A percentile compares a stretch with the other conserved stretches of the same genome.
Evolutionary conservation across 2,888 invertebrate species (phyloP).

Genomic region (Yponomeuta malinellus): DNA sequence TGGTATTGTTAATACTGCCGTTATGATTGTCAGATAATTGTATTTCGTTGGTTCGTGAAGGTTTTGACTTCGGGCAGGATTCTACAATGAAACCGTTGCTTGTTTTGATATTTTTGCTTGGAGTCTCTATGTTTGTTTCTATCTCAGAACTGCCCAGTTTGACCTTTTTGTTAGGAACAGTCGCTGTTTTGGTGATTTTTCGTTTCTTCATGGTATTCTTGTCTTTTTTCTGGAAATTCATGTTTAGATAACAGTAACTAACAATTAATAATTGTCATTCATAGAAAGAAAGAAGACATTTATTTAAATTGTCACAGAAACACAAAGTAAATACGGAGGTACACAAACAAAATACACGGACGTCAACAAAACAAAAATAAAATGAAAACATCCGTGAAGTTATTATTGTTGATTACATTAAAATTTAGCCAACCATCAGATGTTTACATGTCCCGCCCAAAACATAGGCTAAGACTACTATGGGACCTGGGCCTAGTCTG

Average conservation of each 20-base stretch:
- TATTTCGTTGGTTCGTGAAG: conserved; percentile 41
- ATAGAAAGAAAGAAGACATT: no score
- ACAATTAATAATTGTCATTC: no score
- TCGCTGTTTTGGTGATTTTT: conserved; percentile 33
- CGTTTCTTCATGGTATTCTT: conserved; percentile 34
- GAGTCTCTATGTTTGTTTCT: conserved; percentile 18
- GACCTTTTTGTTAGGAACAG: conserved; percentile 40
- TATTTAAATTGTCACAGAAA: no score
- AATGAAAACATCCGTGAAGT: no score
- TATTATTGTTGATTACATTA: background rate
- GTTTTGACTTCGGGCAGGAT: conserved; percentile 35
- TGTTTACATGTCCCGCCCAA: background rate
- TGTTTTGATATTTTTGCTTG: background rate
- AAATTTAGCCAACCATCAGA: background rate
- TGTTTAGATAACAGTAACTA: background rate
- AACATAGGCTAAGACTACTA: no score
- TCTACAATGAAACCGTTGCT: conserved; percentile 60
- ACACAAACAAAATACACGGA: no score
- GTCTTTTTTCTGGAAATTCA: conserved; percentile 23
- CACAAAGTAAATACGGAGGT: no score
- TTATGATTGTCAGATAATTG: conserved; percentile 16
- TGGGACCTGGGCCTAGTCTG: no score
- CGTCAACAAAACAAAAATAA: no score
- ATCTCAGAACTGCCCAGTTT: conserved; percentile 27
- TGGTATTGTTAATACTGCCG: conserved; percentile 16